Evolutionary conservation across 2,797 vertebrate species (phyloP).

Genomic region (Amniataba percoides): DNA sequence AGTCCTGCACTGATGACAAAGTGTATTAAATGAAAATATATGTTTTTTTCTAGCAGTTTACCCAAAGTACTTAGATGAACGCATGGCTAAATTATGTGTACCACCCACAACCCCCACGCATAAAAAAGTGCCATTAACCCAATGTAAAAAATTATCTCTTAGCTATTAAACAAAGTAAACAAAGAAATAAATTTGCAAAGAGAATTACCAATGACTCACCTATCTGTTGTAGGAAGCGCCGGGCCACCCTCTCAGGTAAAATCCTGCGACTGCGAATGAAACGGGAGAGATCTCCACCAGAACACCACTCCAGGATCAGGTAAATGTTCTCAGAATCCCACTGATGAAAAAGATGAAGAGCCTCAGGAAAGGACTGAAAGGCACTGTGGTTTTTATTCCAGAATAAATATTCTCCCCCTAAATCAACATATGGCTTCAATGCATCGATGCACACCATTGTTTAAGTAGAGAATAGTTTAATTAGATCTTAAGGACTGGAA

Average conservation of each 20-base stretch:
- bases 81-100: background rate
- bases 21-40: background rate
- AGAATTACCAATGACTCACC: conserved; percentile 80
- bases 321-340: conserved; percentile 97
- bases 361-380: too few species aligned
- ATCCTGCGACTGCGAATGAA: conserved; percentile 93
- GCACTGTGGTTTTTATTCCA: background rate
- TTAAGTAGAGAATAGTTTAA: background rate
- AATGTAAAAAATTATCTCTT: background rate
- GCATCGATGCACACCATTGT: background rate
- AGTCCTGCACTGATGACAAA: background rate
- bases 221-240: conserved; percentile 94
- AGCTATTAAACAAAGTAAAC: background rate
- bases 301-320: conserved; percentile 97
- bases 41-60: too few species aligned
- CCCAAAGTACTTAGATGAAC: background rate
- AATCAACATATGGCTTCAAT: background rate
- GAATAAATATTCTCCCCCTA: too few species aligned
- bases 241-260: conserved; percentile 90
- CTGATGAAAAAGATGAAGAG: conserved; percentile 73
- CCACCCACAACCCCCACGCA: background rate
- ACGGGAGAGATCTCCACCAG: conserved; percentile 93
- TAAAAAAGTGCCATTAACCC: background rate
- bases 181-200: background rate
- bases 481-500: background rate